phyloP scores from a whole-genome alignment of 2,888 invertebrate species.

The Andrena trimmerana region DNA sequence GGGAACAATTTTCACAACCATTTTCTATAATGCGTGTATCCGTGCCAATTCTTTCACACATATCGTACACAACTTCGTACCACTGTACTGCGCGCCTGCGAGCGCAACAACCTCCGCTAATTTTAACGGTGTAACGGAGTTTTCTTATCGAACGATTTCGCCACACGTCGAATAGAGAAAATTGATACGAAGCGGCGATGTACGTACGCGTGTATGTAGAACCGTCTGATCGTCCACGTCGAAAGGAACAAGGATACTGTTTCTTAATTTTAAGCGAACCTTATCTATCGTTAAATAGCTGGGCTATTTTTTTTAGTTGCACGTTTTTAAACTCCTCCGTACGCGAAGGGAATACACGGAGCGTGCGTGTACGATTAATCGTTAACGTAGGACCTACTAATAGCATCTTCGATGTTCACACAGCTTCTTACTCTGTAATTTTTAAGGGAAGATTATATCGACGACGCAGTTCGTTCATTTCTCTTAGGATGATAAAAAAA shows the following conservation, averaged over 20 bases:
- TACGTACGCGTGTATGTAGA: not conserved
- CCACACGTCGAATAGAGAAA: not conserved
- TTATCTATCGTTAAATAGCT: conserved; percentile 48
- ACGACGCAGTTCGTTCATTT: not conserved
- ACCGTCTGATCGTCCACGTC: conserved; percentile 21
- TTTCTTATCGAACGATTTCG: conserved; percentile 10
- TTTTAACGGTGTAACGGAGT: not conserved
- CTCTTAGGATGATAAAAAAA: not conserved
- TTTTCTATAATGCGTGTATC: conserved; percentile 41
- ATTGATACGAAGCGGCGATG: not conserved
- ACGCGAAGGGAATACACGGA: not conserved
- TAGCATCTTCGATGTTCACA: conserved; percentile 1
- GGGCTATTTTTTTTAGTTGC: conserved; percentile 55
- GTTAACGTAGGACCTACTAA: conserved; percentile 15
- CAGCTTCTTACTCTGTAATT: conserved; percentile 14
- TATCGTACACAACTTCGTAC: conserved; percentile 30
- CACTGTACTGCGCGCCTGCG: not conserved
- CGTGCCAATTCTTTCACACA: conserved; percentile 57
- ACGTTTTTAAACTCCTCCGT: conserved; percentile 13
- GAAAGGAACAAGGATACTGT: not conserved
- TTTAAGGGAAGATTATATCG: not conserved
- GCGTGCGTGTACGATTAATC: conserved; percentile 31
- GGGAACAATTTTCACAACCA: conserved; percentile 58
- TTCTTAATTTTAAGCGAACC: not conserved
- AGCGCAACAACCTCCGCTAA: not conserved